A percentile compares a stretch with the other conserved stretches of the same genome.
phyloP scores from a whole-genome alignment of 2,113 vertebrate genomes.

The Crotalus helleri region DNA sequence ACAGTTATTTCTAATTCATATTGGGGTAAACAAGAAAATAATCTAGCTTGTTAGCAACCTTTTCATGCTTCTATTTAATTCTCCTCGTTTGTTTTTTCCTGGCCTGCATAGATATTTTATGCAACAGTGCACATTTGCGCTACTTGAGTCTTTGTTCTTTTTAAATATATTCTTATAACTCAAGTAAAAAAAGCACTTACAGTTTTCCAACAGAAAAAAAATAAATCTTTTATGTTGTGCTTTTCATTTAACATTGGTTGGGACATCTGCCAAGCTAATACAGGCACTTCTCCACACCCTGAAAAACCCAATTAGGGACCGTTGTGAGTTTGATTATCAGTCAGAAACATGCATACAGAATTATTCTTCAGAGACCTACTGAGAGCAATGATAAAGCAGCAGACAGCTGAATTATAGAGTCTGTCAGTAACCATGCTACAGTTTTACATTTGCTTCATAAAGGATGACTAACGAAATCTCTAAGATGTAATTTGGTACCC shows the following conservation, averaged over 20 bases:
- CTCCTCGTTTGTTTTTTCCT: constrained; percentile 3
- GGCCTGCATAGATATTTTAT: constrained; percentile 16
- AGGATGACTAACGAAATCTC: constrained; percentile 64
- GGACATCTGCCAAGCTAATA: constrained; percentile 66
- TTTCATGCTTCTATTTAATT: background rate
- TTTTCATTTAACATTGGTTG: constrained; percentile 67
- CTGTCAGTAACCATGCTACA: constrained; percentile 60
- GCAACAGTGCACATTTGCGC: constrained; percentile 8
- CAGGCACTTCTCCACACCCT: constrained; percentile 63
- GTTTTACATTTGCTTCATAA: constrained; percentile 71
- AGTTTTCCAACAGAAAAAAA: constrained; percentile 26
- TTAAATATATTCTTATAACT: constrained; percentile 20
- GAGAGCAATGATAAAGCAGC: constrained; percentile 74
- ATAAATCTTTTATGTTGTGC: constrained; percentile 54
- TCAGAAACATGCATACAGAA: constrained; percentile 69
- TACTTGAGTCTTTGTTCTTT: constrained; percentile 27
- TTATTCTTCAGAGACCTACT: constrained; percentile 73
- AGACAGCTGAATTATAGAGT: constrained; percentile 71
- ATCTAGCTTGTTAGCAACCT: background rate
- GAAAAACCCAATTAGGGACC: constrained; percentile 76
- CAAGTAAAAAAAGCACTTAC: constrained; percentile 15
- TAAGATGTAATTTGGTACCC: constrained; percentile 63
- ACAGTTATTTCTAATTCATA: constrained; percentile 5
- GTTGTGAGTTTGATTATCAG: constrained; percentile 76
- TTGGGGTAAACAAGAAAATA: background rate